Evolutionary conservation across 2,797 vertebrate genomes (phyloP).

Genomic region (Rallus crepitans): DNA sequence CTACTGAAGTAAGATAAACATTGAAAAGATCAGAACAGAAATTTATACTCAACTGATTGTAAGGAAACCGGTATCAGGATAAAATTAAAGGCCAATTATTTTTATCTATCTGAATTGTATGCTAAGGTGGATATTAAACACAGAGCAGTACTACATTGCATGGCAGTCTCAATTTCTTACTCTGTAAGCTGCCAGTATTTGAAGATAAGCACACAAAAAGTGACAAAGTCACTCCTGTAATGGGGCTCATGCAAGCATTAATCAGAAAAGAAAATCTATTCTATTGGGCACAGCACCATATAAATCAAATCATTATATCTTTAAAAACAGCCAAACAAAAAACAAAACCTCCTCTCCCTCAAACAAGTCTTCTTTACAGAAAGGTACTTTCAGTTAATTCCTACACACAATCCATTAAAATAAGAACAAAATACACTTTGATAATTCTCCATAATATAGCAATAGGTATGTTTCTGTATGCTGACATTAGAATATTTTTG

Average conservation of each 20-base stretch:
- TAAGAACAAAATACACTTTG: neutral
- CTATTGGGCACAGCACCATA: neutral
- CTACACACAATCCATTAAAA: neutral
- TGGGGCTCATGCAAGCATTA: neutral
- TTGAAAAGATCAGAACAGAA: neutral
- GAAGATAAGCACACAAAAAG: neutral
- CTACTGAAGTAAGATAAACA: neutral
- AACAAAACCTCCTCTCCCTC: neutral
- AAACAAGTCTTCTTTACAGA: neutral
- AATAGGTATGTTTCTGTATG: neutral
- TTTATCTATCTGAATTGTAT: neutral
- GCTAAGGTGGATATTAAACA: neutral
- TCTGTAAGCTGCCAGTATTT: neutral
- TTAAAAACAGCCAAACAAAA: neutral
- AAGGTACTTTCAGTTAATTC: neutral
- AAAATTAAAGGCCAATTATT: neutral
- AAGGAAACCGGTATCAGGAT: neutral
- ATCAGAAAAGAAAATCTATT: neutral
- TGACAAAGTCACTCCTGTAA: neutral
- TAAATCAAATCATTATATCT: neutral
- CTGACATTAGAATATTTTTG: neutral
- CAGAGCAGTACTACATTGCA: neutral
- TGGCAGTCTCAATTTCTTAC: neutral
- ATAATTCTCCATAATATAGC: neutral
- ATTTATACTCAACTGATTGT: neutral